A percentile compares a stretch with the other conserved stretches of the same genome.
Evolutionary conservation across 2,113 vertebrate genomes (phyloP).

Genomic region (Bettongia penicillata): DNA sequence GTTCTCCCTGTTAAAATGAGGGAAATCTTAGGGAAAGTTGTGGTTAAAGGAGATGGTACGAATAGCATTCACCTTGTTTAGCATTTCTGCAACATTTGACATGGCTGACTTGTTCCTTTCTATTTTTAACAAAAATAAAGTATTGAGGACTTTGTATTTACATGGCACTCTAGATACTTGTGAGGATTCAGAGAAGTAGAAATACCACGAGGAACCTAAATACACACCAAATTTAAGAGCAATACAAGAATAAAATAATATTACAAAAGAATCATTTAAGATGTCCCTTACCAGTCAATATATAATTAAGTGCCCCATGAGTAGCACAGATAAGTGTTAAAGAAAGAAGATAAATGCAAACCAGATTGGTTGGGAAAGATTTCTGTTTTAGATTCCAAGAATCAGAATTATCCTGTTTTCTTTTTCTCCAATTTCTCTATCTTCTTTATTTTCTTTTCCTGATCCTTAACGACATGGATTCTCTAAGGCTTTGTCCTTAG

Average conservation of each 20-base stretch:
- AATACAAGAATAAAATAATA: neutral
- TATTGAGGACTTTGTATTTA: neutral
- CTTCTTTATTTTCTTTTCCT: neutral
- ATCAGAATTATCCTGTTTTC: neutral
- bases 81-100: neutral
- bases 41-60: neutral
- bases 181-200: neutral
- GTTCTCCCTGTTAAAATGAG: neutral
- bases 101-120: neutral
- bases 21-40: neutral
- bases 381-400: neutral
- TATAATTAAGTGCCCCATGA: neutral
- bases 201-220: neutral
- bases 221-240: neutral
- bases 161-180: neutral
- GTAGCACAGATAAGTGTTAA: neutral
- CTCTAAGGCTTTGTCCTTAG: neutral
- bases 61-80: neutral
- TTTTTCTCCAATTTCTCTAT: neutral
- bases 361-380: neutral
- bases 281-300: neutral
- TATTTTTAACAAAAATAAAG: neutral
- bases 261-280: neutral
- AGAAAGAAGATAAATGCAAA: neutral
- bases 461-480: neutral